Percentiles rank a stretch among this genome's conserved stretches.
These are phyloP conservation scores for Aporophyla lueneburgensis DNA, from an alignment of 2,888 invertebrate species.

Conservation along the genomic window DNA sequence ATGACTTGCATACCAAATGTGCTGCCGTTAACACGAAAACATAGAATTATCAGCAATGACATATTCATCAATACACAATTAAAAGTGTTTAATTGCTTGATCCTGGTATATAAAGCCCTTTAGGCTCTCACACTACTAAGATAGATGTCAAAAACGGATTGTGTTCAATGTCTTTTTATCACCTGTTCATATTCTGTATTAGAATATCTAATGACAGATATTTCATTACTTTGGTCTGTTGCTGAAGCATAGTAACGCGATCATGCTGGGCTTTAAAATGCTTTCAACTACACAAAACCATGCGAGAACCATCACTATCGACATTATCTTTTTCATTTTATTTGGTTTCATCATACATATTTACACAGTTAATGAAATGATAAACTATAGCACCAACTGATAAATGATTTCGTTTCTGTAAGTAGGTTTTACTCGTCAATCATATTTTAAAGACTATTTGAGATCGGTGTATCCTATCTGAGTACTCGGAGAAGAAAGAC, in stretches of 20 bases:
- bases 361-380: not conserved
- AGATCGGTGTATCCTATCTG: too few relatives aligned
- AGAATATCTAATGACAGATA: not conserved
- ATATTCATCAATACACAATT: too few relatives aligned
- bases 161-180: not conserved
- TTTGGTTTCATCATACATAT: not conserved
- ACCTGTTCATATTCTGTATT: not conserved
- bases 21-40: too few relatives aligned
- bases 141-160: not conserved
- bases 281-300: not conserved
- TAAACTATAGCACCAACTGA: not conserved
- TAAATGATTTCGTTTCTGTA: too few relatives aligned
- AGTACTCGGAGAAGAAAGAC: too few relatives aligned
- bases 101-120: too few relatives aligned
- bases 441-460: too few relatives aligned
- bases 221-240: not conserved
- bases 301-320: not conserved
- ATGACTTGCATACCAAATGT: too few relatives aligned
- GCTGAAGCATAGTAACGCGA: not conserved
- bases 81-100: too few relatives aligned
- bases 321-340: not conserved
- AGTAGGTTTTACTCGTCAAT: too few relatives aligned
- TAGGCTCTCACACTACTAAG: too few relatives aligned
- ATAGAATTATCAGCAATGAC: too few relatives aligned
- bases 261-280: not conserved